phyloP scores from a whole-genome alignment of 2,888 invertebrate genomes.

The Tribolium freemani region DNA sequence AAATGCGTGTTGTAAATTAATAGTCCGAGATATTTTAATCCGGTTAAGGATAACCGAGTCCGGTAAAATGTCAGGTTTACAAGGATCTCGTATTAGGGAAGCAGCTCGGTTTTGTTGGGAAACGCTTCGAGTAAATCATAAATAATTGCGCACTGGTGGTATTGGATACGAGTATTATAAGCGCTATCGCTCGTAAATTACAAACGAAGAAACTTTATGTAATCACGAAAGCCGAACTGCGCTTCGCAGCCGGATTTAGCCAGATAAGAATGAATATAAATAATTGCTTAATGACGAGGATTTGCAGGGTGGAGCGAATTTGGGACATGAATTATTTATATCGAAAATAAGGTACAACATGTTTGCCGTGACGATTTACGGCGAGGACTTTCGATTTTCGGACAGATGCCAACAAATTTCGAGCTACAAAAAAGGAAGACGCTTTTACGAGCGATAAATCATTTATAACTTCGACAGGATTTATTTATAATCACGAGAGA shows the following conservation, averaged over 20 bases:
- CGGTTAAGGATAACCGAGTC: neutral
- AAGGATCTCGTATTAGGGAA: neutral
- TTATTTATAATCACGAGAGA: neutral
- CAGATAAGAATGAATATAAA: neutral
- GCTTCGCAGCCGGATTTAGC: neutral
- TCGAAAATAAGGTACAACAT: neutral
- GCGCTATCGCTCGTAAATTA: neutral
- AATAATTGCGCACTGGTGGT: neutral
- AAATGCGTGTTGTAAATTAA: neutral
- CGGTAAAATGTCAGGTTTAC: neutral
- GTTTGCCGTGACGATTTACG: neutral
- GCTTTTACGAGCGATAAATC: neutral
- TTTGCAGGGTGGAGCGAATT: neutral
- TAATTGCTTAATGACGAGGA: neutral
- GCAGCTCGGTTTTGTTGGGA: neutral
- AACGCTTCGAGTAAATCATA: neutral
- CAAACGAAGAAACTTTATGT: neutral
- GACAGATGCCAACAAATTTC: neutral
- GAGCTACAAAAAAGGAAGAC: neutral
- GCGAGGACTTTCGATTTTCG: neutral
- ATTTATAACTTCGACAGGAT: neutral
- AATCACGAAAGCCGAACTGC: neutral
- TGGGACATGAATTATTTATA: neutral
- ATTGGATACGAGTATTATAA: neutral
- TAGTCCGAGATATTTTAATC: neutral